Evolutionary conservation across 2,113 vertebrate species (phyloP).

Genomic region (Ictalurus punctatus): DNA sequence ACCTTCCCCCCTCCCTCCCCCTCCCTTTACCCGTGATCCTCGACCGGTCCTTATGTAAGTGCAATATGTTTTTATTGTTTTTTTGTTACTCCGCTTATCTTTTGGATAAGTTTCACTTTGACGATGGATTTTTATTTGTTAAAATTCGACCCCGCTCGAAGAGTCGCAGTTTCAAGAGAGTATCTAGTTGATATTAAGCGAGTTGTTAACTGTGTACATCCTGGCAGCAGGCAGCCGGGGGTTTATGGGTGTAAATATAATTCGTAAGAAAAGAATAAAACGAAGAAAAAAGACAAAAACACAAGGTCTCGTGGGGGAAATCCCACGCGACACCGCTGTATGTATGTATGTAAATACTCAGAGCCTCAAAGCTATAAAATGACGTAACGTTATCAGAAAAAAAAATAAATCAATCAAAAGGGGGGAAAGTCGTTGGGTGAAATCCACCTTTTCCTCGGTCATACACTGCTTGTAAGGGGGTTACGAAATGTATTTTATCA

Average conservation of each 20-base stretch:
- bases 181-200: constrained; percentile 52
- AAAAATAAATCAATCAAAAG: background rate
- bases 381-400: constrained; percentile 61
- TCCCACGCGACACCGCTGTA: constrained; percentile 66
- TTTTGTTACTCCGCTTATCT: constrained; percentile 62
- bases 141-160: constrained; percentile 67
- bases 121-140: constrained; percentile 66
- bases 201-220: constrained; percentile 70
- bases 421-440: constrained; percentile 53
- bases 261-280: constrained; percentile 72
- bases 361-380: constrained; percentile 77
- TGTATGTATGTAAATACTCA: constrained; percentile 75
- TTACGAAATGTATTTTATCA: constrained; percentile 76
- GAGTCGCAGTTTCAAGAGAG: constrained; percentile 69
- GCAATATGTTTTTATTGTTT: constrained; percentile 83
- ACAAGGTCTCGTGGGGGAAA: constrained; percentile 62
- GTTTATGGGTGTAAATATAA: constrained; percentile 77
- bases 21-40: constrained; percentile 65
- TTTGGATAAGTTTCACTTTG: constrained; percentile 62
- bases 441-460: constrained; percentile 63
- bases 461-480: constrained; percentile 77
- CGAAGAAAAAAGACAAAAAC: constrained; percentile 49
- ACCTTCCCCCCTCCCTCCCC: background rate
- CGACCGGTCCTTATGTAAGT: constrained; percentile 80
- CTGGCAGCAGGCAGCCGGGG: constrained; percentile 81